Percentiles rank a stretch among this genome's conserved stretches.
Evolutionary conservation across 1,140 invertebrate genomes (phyloP).

Genomic region (Leguminivora glycinivorella): DNA sequence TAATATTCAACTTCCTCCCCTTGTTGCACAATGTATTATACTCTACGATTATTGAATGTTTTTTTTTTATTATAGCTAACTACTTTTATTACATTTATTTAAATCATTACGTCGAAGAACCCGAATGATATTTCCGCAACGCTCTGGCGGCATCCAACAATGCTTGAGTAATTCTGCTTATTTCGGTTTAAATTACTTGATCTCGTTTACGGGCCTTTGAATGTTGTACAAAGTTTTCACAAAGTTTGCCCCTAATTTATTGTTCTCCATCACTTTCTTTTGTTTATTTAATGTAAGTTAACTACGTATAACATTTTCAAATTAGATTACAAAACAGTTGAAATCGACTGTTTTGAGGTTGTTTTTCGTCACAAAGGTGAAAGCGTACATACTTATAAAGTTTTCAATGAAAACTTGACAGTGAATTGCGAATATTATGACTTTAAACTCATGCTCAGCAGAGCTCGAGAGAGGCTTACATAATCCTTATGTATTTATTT

Average conservation of each 20-base stretch:
- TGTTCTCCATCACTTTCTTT: constrained; percentile 68
- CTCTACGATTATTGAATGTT: no score
- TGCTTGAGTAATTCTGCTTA: constrained; percentile 71
- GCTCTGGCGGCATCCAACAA: constrained; percentile 63
- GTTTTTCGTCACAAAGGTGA: background rate
- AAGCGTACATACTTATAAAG: background rate
- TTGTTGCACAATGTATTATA: no score
- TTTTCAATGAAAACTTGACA: background rate
- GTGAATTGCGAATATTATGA: no score
- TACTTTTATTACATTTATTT: background rate
- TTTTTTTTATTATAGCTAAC: no score
- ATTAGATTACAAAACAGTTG: constrained; percentile 34
- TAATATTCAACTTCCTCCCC: no score
- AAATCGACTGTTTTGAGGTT: background rate
- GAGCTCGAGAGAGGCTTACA: no score
- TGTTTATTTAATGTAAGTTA: constrained; percentile 63
- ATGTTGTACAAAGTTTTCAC: constrained; percentile 70
- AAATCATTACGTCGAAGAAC: background rate
- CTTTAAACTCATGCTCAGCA: no score
- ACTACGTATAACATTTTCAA: constrained; percentile 54
- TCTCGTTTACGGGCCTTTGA: constrained; percentile 74
- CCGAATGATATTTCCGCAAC: constrained; percentile 41
- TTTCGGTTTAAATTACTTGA: constrained; percentile 76
- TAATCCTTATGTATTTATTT: no score
- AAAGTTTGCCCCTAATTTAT: constrained; percentile 76